Evolutionary conservation across 2,113 vertebrate species (phyloP), one percentile per base, ranked within the genome.

Genomic region (Poicephalus meyeri): DNA sequence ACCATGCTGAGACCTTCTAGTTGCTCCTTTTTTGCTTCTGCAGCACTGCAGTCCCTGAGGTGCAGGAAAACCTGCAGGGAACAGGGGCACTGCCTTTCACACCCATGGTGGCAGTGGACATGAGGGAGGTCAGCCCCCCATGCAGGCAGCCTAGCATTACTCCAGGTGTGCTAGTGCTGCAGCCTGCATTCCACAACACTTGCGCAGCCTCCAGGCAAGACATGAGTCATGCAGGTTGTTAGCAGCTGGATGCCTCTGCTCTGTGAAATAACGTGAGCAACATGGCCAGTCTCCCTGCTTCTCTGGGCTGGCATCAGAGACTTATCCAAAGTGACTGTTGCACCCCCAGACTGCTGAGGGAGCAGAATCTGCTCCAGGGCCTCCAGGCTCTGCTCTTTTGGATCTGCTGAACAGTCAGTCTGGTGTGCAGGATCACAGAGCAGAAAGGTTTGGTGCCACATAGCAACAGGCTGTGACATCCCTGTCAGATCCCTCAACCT

Each of bases 151-250:
- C 25, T 10, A 4, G 25, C 47, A 29, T 24, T 4, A 1, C 60
- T 56, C 19, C 0, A 0, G 9, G 9, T 16, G 13, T 60, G 44
- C 39, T 50, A 9, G 7, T 60, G 60, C 41, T 23, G 11, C 2
- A 41, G 41, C 23, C 69, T 28, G 41, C 25, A n/a, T 7, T 23
- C 60, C 41, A 37, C 28, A 73, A 3, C 8, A 4, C 16, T 3
- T 8, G 13, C 29, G 81, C 26, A 81, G 26, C 41, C 28, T 8
- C 50, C 49, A 61, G 83, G 16, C 49, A 61, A 21, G 66, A 78
- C 7, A 4, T 2, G 39, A 58, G 44, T 25, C 44, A 8, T 47
- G 37, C 55, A 68, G 47, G 19, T 8, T 69, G 7, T 76, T 44
- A 58, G 41, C 37, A 71, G n/a, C n/a, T 20, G 66, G 56, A 8